Conservation (phyloP, 2,113 vertebrate genomes). For the Periophthalmus modestus region DNA sequence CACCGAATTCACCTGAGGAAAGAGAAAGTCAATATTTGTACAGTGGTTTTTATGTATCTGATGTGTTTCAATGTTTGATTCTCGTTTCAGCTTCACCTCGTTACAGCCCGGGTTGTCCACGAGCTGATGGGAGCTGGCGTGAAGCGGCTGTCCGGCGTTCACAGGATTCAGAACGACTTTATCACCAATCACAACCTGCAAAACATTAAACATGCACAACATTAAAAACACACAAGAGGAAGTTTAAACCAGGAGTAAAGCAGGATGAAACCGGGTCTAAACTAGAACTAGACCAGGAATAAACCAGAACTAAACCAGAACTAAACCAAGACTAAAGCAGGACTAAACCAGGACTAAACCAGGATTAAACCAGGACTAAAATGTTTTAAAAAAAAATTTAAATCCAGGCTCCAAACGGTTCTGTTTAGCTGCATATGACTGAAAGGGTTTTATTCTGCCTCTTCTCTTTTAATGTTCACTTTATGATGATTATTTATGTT, state of each 20-base stretch:
- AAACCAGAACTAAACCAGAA: too few relatives aligned
- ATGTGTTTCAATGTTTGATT: background rate
- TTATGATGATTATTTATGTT: too few relatives aligned
- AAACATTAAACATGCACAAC: constrained; percentile 57
- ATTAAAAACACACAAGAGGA: constrained; percentile 3
- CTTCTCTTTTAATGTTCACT: too few relatives aligned
- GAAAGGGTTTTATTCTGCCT: too few relatives aligned
- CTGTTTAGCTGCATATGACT: too few relatives aligned
- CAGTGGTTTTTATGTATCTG: background rate
- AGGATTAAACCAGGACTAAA: too few relatives aligned
- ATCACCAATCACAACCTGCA: constrained; percentile 96
- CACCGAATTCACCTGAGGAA: constrained; percentile 92
- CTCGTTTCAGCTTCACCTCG: constrained; percentile 77
- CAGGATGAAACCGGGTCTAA: too few relatives aligned
- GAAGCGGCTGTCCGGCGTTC: constrained; percentile 95
- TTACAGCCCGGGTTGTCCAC: constrained; percentile 98
- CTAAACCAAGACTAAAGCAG: too few relatives aligned
- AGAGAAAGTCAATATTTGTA: background rate
- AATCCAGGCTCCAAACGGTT: too few relatives aligned
- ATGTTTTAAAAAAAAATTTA: too few relatives aligned
- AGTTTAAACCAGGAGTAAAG: background rate
- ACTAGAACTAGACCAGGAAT: too few relatives aligned
- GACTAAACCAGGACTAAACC: too few relatives aligned
- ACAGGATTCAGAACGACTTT: constrained; percentile 98
- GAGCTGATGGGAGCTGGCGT: constrained; percentile 95